phyloP scores from a whole-genome alignment of 2,113 vertebrate genomes.

The Eretmochelys imbricata region DNA sequence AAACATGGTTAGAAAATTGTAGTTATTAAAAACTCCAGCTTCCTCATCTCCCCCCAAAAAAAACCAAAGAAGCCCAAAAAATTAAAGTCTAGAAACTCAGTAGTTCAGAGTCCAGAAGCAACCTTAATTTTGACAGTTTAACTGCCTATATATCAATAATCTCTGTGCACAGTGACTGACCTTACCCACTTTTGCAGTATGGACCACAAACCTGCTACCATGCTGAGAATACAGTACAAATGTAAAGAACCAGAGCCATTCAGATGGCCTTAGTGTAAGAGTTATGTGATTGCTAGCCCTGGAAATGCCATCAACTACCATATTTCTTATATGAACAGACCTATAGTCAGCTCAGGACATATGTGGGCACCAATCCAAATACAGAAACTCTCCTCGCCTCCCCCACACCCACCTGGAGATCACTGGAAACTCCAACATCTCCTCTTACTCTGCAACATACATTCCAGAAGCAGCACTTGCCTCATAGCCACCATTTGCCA shows the following conservation, averaged over 20 bases:
- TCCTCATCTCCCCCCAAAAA: not conserved
- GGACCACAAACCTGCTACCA: not conserved
- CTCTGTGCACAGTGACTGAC: not conserved
- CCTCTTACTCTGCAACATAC: not conserved
- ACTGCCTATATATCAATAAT: fast-evolving
- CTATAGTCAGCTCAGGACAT: not conserved
- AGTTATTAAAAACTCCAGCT: not conserved
- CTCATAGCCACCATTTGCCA: not conserved
- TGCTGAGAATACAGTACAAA: not conserved
- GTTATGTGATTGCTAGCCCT: not conserved
- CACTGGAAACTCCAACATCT: not conserved
- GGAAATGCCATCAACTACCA: not conserved
- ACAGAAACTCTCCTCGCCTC: fast-evolving
- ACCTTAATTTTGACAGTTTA: fast-evolving
- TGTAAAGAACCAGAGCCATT: not conserved
- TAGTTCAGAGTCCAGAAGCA: not conserved
- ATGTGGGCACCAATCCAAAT: not conserved
- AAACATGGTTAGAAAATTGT: not conserved
- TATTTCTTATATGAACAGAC: not conserved
- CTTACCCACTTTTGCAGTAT: not conserved
- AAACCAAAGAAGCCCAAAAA: not conserved
- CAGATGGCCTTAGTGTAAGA: fast-evolving
- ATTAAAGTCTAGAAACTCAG: not conserved
- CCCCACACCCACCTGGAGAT: not conserved
- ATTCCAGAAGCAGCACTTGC: not conserved